Evolutionary conservation across 2,888 invertebrate genomes (phyloP), one percentile per base, ranked within the genome.

Genomic region (Podotricha telesiphe): DNA sequence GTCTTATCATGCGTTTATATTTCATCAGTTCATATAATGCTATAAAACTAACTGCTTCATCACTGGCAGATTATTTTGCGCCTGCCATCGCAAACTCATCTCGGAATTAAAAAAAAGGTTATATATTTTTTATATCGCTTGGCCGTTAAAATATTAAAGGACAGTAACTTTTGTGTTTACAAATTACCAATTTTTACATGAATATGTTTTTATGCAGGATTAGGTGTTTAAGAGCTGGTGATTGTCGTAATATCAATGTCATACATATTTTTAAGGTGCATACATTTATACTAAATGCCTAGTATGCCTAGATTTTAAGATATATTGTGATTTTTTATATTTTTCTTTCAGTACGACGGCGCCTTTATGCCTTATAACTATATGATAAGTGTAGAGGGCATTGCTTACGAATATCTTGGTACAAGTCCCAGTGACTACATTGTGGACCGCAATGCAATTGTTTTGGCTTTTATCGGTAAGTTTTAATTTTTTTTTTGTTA

Each of bases 381-480:
- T 47, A 48, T 62, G 8, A 62, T 62, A 13, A 48, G 17, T 19
- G 37, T 19, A 19, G 28, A 48, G 8, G 62, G 62, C 13, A 28
- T 34, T 37, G 62, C 34, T 8, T 62, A 48, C 34, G 62, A 62
- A 34, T 62, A 62, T 62, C 37, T 62, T 13, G 62, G 62, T 17
- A 28, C 28, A 13, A 17, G 2, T 3, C 61, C 61, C 3, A 47
- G 45, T 48, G 13, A 34, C 13, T 62, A 62, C 17, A 7, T 62
- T 2, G 10, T 28, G 13, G 8, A 48, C 19, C 48, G 48, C 8
- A 13, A 20, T 48, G 47, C 48, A 13, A 17, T 62, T 48, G 48
- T 62, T 28, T 34, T 62, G 22, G 61, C 47, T 34, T 62, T 62
- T 8, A 48, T 62, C 28, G 61, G 61, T 62, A 62, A n/a, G 48